Evolutionary conservation across 1,140 invertebrate genomes (phyloP), one percentile per base, ranked within the genome.

Genomic region (Zaprionus vittiger): DNA sequence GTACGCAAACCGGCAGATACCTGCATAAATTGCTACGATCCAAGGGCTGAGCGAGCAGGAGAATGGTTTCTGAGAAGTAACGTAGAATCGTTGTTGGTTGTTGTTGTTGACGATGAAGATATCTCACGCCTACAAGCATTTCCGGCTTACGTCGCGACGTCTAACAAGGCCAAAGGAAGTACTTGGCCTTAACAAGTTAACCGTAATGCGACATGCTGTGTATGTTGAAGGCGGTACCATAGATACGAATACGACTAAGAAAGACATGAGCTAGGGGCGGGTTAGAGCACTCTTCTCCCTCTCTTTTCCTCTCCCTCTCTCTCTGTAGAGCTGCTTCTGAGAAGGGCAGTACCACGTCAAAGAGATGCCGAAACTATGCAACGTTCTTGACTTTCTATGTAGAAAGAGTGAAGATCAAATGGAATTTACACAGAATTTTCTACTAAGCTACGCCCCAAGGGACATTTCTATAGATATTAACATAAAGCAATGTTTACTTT

Each of bases 41-140:
- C 59, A 77, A 67, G 65, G 56, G 62, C 54, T 38, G 52, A 47
- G 66, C 26, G 9, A 28, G 22, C 24, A 37, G 34, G 20, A 17
- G 31, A 73, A 26, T 54, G n/a, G 38, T 65, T 85, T 85, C 83
- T 64, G 79, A 85, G 82, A 85, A 84, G 11, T 20, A 4, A 5
- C 20, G 68, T 24, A 55, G 15, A 47, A 57, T 38, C 56, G 28
- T 14, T 20, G 34, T 37, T 22, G 20, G 20, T 20, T 20, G 20
- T 20, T 49, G 74, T 28, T 28, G 6, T 28, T 24, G 47, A 24
- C 55, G 79, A 85, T 85, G 83, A 85, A 85, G 82, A 82, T 85
- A 85, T 86, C 83, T 82, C 82, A 85, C 82, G 82, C 82, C 82
- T 86, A 85, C 83, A 82, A 81, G 82, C 72, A 73, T 85, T 85